Evolutionary conservation across 2,888 invertebrate species (phyloP).

Genomic region (Smittia aterrima): DNA sequence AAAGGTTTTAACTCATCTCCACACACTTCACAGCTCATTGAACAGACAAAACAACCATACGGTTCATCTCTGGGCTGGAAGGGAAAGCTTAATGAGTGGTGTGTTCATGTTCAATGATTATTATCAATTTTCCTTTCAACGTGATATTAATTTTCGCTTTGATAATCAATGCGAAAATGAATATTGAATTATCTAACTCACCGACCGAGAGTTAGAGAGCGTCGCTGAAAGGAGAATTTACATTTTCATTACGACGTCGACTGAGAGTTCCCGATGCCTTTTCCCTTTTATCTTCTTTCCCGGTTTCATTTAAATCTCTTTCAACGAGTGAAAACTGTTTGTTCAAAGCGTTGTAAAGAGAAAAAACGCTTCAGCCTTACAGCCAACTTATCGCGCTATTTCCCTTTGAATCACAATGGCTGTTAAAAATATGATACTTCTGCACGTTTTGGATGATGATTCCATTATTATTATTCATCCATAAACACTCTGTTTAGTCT

Average conservation of each 20-base stretch:
- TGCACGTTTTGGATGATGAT: constrained; percentile 41
- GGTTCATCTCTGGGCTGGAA: constrained; percentile 5
- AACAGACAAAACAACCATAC: neutral
- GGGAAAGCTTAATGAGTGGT: constrained; percentile 38
- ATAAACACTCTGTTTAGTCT: constrained; percentile 31
- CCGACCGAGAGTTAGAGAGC: neutral
- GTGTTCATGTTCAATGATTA: constrained; percentile 39
- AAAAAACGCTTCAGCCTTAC: neutral
- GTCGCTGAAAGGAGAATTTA: neutral
- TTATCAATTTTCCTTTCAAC: constrained; percentile 39
- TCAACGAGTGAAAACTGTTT: constrained; percentile 12
- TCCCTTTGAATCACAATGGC: constrained; percentile 32
- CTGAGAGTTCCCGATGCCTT: neutral
- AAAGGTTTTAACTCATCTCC: neutral
- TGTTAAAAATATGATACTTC: constrained; percentile 30
- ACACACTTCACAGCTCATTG: neutral
- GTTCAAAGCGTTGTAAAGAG: neutral
- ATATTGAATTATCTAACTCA: neutral
- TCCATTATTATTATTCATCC: constrained; percentile 35
- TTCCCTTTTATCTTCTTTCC: neutral
- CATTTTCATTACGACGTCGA: neutral
- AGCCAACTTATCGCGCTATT: constrained; percentile 6
- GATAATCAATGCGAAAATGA: constrained; percentile 36
- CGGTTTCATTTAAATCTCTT: neutral
- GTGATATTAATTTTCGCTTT: constrained; percentile 37